phyloP scores from a whole-genome alignment of 2,888 invertebrate genomes.

The Selenia dentaria region DNA sequence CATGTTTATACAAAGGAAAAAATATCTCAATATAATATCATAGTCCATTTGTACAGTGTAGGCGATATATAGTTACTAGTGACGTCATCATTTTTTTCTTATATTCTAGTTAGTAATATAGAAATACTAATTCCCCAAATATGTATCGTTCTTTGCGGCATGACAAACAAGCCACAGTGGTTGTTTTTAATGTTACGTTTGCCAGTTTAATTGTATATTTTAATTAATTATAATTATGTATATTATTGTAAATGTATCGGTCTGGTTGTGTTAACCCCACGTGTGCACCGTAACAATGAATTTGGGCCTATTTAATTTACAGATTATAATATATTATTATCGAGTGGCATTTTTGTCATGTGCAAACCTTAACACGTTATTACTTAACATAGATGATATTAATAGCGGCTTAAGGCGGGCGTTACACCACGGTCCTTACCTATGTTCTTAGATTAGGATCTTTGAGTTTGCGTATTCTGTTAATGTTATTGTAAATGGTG shows the following conservation, averaged over 20 bases:
- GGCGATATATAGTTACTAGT: conserved; percentile 75
- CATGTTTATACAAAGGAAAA: conserved; percentile 80
- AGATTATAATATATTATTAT: conserved; percentile 42
- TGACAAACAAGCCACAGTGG: conserved; percentile 67
- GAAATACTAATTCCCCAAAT: conserved; percentile 72
- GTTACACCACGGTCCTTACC: conserved; percentile 69
- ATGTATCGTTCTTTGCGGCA: conserved; percentile 67
- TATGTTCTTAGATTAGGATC: conserved; percentile 75
- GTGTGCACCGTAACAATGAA: conserved; percentile 70
- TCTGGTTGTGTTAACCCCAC: conserved; percentile 74
- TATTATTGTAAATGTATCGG: conserved; percentile 51
- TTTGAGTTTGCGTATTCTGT: conserved; percentile 80
- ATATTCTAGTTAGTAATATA: conserved; percentile 76
- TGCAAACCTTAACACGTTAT: conserved; percentile 67
- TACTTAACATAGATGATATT: conserved; percentile 79
- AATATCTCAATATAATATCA: conserved; percentile 81
- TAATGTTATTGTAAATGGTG: conserved; percentile 80
- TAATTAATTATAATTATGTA: conserved; percentile 37
- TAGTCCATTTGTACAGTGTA: conserved; percentile 82
- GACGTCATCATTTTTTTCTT: conserved; percentile 67
- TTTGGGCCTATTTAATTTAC: conserved; percentile 74
- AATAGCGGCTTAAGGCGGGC: conserved; percentile 78
- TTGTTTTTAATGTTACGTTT: conserved; percentile 52
- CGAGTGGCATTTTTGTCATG: conserved; percentile 70
- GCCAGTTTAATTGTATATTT: conserved; percentile 48